Evolutionary conservation across 2,888 invertebrate species (phyloP).

Genomic region (Harpalus rubripes): DNA sequence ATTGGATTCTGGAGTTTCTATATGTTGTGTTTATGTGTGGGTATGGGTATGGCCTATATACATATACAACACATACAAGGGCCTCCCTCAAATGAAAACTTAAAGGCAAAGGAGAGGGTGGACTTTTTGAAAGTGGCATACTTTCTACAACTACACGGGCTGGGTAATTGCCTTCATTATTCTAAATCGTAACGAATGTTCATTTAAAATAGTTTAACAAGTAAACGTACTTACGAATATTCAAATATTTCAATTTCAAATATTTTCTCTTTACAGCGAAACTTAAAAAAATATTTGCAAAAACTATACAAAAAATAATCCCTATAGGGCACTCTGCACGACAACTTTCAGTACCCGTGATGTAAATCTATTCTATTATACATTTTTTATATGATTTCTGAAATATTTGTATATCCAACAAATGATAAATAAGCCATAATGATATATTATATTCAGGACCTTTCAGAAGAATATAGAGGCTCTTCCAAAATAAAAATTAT

Average conservation of each 20-base stretch:
- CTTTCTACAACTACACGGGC: neutral
- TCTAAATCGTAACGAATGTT: neutral
- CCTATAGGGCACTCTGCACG: no score
- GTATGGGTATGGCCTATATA: constrained; percentile 35
- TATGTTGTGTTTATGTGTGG: constrained; percentile 43
- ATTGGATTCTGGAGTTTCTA: constrained; percentile 41
- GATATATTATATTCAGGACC: no score
- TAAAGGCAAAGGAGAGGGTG: neutral
- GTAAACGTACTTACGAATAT: neutral
- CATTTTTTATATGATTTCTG: no score
- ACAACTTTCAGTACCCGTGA: no score
- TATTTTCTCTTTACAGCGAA: neutral
- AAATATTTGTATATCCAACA: no score
- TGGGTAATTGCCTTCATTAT: neutral
- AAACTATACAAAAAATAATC: no score
- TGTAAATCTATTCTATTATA: no score
- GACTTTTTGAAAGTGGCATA: neutral
- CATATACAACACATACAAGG: constrained; percentile 11
- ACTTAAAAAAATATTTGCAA: no score
- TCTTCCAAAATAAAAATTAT: no score
- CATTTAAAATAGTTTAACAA: neutral
- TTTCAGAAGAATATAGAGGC: no score
- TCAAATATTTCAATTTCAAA: neutral
- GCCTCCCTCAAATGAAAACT: neutral
- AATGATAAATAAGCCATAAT: no score